A percentile compares a stretch with the other conserved stretches of the same genome.
Conservation (phyloP, 2,888 invertebrate species). For the Thymelicus lineola region DNA sequence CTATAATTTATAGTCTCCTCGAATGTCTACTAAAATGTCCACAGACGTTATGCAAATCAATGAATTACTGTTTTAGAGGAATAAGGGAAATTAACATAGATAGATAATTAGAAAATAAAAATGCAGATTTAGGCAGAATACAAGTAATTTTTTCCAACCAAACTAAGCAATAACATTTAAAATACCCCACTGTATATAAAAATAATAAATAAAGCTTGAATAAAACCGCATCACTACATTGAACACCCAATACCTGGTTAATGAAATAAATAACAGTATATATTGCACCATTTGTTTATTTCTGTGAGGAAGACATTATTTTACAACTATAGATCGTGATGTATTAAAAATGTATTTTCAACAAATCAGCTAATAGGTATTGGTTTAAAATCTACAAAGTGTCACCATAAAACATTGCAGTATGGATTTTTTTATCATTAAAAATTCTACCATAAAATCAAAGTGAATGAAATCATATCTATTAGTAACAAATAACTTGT, state of each 20-base stretch:
- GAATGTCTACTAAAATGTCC: too few relatives aligned
- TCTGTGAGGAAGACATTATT: background rate
- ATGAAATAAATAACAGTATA: background rate
- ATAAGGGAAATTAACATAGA: too few relatives aligned
- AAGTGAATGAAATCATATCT: too few relatives aligned
- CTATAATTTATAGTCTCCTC: too few relatives aligned
- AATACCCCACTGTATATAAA: constrained; percentile 42
- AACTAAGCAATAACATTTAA: constrained; percentile 38
- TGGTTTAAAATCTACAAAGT: background rate
- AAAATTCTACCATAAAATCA: too few relatives aligned
- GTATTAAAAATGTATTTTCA: too few relatives aligned
- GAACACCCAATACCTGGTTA: constrained; percentile 21
- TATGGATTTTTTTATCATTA: too few relatives aligned
- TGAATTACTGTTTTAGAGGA: too few relatives aligned
- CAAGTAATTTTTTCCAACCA: constrained; percentile 25
- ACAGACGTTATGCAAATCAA: too few relatives aligned
- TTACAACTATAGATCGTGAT: too few relatives aligned
- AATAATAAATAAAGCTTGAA: constrained; percentile 45
- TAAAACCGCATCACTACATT: constrained; percentile 37
- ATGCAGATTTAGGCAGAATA: constrained; percentile 22
- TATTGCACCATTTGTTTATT: background rate
- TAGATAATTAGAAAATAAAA: constrained; percentile 9
- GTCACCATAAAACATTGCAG: too few relatives aligned
- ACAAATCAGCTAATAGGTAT: background rate
- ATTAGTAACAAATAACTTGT: too few relatives aligned